A percentile compares a stretch with the other conserved stretches of the same genome.
phyloP scores from a whole-genome alignment of 2,888 invertebrate genomes.

The Doris montereyensis region DNA sequence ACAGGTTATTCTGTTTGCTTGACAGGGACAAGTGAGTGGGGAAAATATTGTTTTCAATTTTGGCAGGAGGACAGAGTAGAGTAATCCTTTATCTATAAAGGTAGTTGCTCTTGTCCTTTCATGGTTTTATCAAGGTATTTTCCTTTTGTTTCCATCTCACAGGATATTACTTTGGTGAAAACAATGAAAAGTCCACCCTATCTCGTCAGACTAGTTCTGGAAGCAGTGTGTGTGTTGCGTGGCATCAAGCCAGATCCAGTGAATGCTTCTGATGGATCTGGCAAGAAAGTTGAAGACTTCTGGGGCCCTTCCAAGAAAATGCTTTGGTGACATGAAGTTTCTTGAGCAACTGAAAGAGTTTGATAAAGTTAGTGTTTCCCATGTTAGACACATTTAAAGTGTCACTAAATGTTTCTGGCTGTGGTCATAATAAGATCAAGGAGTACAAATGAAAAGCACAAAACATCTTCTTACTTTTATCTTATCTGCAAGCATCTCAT shows the following conservation, averaged over 20 bases:
- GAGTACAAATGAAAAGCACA: no score
- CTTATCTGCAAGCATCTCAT: no score
- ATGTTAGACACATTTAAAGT: no score
- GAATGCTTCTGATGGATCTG: slow-evolving; percentile 72
- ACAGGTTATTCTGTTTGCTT: no score
- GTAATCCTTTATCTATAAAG: no score
- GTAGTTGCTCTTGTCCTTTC: no score
- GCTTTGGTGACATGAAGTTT: slow-evolving; percentile 73
- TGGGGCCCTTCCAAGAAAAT: slow-evolving; percentile 73
- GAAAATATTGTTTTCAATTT: neutral
- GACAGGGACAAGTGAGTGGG: no score
- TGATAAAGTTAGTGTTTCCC: slow-evolving; percentile 72
- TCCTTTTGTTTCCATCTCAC: neutral
- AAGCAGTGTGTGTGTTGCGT: slow-evolving; percentile 73
- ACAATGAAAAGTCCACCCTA: slow-evolving; percentile 73
- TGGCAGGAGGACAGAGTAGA: neutral
- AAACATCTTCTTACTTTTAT: no score
- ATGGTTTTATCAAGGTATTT: neutral
- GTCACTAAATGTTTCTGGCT: no score
- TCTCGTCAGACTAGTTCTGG: slow-evolving; percentile 72
- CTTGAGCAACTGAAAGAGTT: slow-evolving; percentile 69
- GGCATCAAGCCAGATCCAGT: slow-evolving; percentile 73
- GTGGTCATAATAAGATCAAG: no score
- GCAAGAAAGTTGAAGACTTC: slow-evolving; percentile 73
- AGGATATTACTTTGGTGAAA: slow-evolving; percentile 73